Percentiles rank a stretch among this genome's conserved stretches.
These are phyloP conservation scores for Microcebus lehilahytsara DNA, from an alignment of 2,113 vertebrate genomes.

Conservation along the genomic window DNA sequence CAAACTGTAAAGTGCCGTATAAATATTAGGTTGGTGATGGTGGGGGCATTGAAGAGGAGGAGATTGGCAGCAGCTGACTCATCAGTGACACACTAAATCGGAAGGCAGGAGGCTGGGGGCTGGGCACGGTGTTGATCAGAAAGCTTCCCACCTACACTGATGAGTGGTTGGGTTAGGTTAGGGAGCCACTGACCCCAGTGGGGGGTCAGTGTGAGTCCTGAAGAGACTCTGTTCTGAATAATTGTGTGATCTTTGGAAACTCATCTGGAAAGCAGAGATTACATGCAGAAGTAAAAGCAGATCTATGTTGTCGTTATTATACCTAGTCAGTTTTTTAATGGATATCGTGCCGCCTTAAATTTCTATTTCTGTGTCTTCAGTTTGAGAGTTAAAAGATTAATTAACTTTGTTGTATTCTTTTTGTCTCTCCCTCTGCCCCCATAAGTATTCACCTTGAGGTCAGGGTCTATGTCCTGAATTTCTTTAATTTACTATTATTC, in stretches of 20 bases:
- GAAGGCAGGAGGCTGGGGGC: neutral
- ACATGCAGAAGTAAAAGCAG: neutral
- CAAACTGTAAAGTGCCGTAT: neutral
- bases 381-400: neutral
- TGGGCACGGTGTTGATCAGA: neutral
- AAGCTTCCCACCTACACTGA: too few relatives aligned
- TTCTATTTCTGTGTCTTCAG: neutral
- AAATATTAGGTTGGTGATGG: neutral
- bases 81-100: neutral
- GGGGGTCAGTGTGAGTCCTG: rapidly evolving
- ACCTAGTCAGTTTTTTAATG: neutral
- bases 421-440: neutral
- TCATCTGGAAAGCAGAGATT: neutral
- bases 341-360: neutral
- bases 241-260: neutral
- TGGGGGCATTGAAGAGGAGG: neutral
- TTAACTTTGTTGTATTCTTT: neutral
- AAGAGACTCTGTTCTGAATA: neutral
- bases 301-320: neutral
- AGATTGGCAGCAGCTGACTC: neutral
- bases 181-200: rapidly evolving
- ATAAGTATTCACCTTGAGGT: neutral
- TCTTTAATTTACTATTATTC: neutral
- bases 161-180: neutral
- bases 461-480: neutral